Evolutionary conservation across 2,113 vertebrate species (phyloP).

Genomic region (Dipodomys spectabilis): DNA sequence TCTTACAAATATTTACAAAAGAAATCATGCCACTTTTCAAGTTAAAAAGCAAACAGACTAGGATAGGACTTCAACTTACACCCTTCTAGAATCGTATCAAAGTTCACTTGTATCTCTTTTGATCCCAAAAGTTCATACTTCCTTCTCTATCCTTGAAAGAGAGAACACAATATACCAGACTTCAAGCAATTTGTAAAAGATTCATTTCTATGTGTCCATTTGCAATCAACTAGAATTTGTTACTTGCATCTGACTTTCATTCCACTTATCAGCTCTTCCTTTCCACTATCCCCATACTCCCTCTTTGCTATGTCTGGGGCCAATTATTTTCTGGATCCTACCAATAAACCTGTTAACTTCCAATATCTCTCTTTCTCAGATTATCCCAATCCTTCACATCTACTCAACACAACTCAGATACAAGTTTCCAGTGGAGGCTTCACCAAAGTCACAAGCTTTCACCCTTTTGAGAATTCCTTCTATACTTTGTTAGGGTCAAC

Average conservation of each 20-base stretch:
- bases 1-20: slow-evolving; percentile 36
- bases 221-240: not conserved
- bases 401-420: not conserved
- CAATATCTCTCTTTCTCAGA: not conserved
- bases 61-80: not conserved
- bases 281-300: not conserved
- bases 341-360: not conserved
- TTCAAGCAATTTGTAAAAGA: not conserved
- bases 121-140: not conserved
- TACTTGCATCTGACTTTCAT: not conserved
- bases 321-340: not conserved
- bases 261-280: not conserved
- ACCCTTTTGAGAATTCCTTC: not conserved
- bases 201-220: not conserved
- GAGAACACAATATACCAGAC: not conserved
- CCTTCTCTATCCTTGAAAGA: not conserved
- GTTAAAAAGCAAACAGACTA: not conserved
- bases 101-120: not conserved
- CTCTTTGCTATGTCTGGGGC: not conserved
- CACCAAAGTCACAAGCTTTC: not conserved
- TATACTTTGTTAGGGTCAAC: not conserved
- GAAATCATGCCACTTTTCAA: slow-evolving; percentile 19
- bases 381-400: not conserved
- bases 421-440: not conserved
- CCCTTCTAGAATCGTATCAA: not conserved